phyloP scores from a whole-genome alignment of 2,888 invertebrate genomes.

The Eupithecia exiguata region DNA sequence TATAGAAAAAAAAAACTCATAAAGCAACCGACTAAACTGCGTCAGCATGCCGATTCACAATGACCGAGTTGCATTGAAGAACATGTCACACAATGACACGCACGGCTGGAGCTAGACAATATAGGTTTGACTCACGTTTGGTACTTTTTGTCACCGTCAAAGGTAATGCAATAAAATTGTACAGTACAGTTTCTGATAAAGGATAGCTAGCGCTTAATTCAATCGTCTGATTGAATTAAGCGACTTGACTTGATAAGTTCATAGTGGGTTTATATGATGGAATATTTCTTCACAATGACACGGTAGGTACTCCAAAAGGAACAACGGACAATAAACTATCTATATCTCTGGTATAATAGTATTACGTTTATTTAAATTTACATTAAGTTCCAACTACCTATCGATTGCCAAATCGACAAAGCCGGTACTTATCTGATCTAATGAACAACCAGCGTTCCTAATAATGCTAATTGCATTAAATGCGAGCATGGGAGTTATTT shows the following conservation, averaged over 20 bases:
- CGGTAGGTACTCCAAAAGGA: not conserved
- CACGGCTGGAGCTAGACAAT: slow-evolving; percentile 8
- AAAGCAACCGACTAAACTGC: not conserved
- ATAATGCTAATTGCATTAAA: not conserved
- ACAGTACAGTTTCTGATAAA: not conserved
- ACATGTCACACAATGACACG: slow-evolving; percentile 11
- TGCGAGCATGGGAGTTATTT: not conserved
- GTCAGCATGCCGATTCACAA: not conserved
- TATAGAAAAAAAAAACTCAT: not conserved
- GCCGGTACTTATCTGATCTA: slow-evolving; percentile 7
- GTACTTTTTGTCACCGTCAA: slow-evolving; percentile 5
- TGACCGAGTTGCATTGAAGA: slow-evolving; percentile 12
- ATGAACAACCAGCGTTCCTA: not conserved
- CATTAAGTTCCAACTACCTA: not conserved
- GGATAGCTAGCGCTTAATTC: not conserved
- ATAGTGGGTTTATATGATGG: not conserved
- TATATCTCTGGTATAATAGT: not conserved
- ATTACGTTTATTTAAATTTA: not conserved
- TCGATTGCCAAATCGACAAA: slow-evolving; percentile 3
- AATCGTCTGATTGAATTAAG: no score
- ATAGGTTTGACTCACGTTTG: slow-evolving; percentile 2
- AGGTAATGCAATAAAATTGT: not conserved
- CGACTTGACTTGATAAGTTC: not conserved
- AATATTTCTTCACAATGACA: not conserved
- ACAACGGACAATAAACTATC: not conserved